These are phyloP conservation scores for Epistrophe grossulariae DNA, from an alignment of 2,888 invertebrate genomes.

Conservation along the genomic window DNA sequence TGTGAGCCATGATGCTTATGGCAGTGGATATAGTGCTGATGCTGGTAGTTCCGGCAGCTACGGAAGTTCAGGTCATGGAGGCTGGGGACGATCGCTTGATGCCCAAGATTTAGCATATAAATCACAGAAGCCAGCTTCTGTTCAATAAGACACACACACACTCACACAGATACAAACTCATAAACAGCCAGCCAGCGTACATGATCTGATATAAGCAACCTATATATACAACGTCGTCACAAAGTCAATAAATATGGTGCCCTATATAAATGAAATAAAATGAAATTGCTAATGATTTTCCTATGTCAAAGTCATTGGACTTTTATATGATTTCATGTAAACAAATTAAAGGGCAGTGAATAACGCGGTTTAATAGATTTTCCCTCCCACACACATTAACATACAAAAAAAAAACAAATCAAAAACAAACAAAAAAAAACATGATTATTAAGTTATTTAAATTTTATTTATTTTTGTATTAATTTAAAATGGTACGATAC, in stretches of 20 bases:
- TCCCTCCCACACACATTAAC: slow-evolving; percentile 16
- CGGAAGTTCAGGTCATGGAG: slow-evolving; percentile 87
- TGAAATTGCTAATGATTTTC: slow-evolving; percentile 54
- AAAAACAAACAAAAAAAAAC: slow-evolving; percentile 45
- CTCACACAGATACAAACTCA: too few species aligned
- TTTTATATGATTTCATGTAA: slow-evolving; percentile 28
- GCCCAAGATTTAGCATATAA: slow-evolving; percentile 92
- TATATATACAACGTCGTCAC: slow-evolving; percentile 2
- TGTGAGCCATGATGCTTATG: slow-evolving; percentile 88
- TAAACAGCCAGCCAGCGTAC: background rate
- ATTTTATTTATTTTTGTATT: slow-evolving; percentile 63
- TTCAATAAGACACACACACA: slow-evolving; percentile 35
- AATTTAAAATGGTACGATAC: slow-evolving; percentile 60
- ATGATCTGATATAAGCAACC: background rate
- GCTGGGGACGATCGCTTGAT: slow-evolving; percentile 91
- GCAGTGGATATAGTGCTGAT: slow-evolving; percentile 86
- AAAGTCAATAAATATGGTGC: slow-evolving; percentile 46
- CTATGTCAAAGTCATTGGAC: slow-evolving; percentile 59
- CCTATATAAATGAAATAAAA: background rate
- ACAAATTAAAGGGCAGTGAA: slow-evolving; percentile 33
- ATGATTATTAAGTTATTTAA: slow-evolving; percentile 66
- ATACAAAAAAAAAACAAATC: background rate
- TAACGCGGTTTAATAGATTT: slow-evolving; percentile 57
- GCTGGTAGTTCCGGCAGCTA: slow-evolving; percentile 86
- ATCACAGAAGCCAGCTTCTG: slow-evolving; percentile 87